These are phyloP conservation scores for Nesospiza acunhae DNA, from an alignment of 2,113 vertebrate genomes.

Conservation along the genomic window DNA sequence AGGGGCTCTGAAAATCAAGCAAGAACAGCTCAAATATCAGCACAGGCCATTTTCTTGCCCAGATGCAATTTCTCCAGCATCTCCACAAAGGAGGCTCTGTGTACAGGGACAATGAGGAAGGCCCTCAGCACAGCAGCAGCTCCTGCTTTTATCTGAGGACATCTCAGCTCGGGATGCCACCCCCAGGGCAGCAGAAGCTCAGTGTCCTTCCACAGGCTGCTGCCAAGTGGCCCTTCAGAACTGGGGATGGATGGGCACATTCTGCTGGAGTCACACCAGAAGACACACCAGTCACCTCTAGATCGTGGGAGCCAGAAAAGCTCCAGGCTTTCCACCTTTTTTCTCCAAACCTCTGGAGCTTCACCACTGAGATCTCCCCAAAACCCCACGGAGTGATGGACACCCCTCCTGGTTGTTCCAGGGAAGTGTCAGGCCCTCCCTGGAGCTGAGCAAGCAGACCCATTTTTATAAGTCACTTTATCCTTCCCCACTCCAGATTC, in stretches of 20 bases:
- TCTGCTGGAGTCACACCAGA: not conserved
- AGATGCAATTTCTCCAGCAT: not conserved
- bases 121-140: not conserved
- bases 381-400: not conserved
- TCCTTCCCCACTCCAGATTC: not conserved
- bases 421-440: not conserved
- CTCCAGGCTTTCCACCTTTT: not conserved
- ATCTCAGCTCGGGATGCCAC: not conserved
- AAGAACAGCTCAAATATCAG: not conserved
- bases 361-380: not conserved
- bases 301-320: not conserved
- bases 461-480: not conserved
- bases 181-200: not conserved
- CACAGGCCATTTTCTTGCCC: not conserved
- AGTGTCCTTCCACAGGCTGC: not conserved
- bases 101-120: not conserved
- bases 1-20: not conserved
- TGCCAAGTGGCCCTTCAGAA: not conserved
- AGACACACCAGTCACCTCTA: not conserved
- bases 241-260: rapidly evolving
- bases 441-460: not conserved
- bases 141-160: not conserved
- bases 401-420: not conserved
- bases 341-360: not conserved
- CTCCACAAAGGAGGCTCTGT: slow-evolving; percentile 29